Evolutionary conservation across 2,797 vertebrate genomes (phyloP).

Genomic region (Gephyroberyx darwinii): DNA sequence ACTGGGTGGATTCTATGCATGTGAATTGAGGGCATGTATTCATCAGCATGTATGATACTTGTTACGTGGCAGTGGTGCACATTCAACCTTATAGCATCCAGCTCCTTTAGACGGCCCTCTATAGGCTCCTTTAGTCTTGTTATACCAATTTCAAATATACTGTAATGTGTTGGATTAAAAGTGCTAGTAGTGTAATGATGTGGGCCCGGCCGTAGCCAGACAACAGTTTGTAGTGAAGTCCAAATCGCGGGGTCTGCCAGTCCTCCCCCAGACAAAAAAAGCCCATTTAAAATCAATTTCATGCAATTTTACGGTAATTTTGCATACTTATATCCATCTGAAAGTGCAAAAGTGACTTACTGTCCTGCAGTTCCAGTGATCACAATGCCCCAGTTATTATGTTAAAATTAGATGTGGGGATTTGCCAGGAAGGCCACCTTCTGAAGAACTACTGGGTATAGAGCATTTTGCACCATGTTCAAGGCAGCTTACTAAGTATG

Average conservation of each 20-base stretch:
- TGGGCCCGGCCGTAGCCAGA: too few relatives aligned
- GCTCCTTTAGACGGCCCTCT: neutral
- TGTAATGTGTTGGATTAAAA: neutral
- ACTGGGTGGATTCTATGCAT: conserved; percentile 24
- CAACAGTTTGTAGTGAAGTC: too few relatives aligned
- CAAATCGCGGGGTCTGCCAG: too few relatives aligned
- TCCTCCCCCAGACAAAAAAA: too few relatives aligned
- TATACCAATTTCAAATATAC: neutral
- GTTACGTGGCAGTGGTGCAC: neutral
- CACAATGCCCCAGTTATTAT: too few relatives aligned
- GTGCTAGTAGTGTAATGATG: neutral
- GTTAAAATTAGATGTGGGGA: neutral
- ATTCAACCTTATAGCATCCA: neutral
- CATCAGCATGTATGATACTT: conserved; percentile 1
- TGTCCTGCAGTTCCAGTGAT: too few relatives aligned
- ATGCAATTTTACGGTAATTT: too few relatives aligned
- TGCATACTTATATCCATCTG: too few relatives aligned
- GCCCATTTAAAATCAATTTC: too few relatives aligned
- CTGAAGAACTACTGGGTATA: conserved; percentile 14
- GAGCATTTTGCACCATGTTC: conserved; percentile 14
- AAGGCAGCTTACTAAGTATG: conserved; percentile 12
- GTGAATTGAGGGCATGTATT: conserved; percentile 8
- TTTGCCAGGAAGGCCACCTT: neutral
- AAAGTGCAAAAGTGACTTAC: too few relatives aligned
- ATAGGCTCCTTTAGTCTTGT: too few relatives aligned